These are phyloP conservation scores for Sicus ferrugineus DNA, from an alignment of 2,888 invertebrate genomes.

Conservation along the genomic window DNA sequence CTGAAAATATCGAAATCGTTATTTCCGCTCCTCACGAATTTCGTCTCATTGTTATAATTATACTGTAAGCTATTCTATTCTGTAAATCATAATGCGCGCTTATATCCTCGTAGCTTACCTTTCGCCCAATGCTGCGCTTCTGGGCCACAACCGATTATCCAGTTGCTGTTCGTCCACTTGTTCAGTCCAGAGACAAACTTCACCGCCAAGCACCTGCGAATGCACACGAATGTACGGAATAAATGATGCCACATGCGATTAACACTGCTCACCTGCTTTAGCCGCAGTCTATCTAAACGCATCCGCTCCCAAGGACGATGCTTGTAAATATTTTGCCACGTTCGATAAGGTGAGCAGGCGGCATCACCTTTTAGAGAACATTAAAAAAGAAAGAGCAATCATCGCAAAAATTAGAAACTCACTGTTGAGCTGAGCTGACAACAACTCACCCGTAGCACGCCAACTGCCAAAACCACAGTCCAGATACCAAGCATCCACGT, in stretches of 20 bases:
- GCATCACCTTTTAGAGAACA: constrained; percentile 71
- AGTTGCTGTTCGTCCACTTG: constrained; percentile 78
- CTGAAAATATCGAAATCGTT: constrained; percentile 38
- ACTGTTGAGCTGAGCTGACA: no score
- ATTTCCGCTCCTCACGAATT: neutral
- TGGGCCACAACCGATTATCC: constrained; percentile 84
- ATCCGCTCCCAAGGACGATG: constrained; percentile 78
- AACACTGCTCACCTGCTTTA: constrained; percentile 55
- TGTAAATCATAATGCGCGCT: neutral
- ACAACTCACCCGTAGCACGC: constrained; percentile 70
- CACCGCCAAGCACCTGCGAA: constrained; percentile 71
- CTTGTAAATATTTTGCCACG: constrained; percentile 87
- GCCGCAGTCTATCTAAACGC: constrained; percentile 58
- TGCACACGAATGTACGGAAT: neutral
- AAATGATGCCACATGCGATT: neutral
- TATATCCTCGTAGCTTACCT: constrained; percentile 59
- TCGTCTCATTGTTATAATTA: neutral
- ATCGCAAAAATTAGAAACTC: no score
- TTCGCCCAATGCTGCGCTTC: constrained; percentile 83
- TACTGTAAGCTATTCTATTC: neutral
- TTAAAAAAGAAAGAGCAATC: no score
- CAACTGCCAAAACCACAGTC: constrained; percentile 89
- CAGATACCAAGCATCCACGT: constrained; percentile 88
- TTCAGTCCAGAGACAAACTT: constrained; percentile 87
- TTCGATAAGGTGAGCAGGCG: constrained; percentile 86